Base-by-base conservation (phyloP, 2,888 invertebrate genomes). In the Lydus trimaculatus region DNA sequence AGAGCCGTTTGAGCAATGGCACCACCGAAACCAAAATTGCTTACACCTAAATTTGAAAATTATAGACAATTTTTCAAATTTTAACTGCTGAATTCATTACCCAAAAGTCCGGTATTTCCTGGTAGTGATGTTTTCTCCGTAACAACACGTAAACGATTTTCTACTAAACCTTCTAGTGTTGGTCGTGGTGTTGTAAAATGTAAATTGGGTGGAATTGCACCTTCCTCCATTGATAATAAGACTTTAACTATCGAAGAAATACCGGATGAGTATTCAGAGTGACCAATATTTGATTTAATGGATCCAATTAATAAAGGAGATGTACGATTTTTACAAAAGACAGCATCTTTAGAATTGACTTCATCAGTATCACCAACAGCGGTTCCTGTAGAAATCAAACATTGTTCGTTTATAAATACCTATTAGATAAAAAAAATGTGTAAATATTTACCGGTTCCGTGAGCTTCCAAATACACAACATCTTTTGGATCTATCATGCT, bases 211-310 rank as follows among this genome's bases (percentile, higher is more conserved):
- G 97, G 94, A 61, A 98, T 90, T 31, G 87, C 85, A 0, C 93
- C 92, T 6, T 90, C 90, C 80, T 95, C 93, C 88, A 96, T 94
- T 0, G 94, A 92, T 62, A 94, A 85, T 11, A 91, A 75, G 0
- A 86, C 89, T 85, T 91, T 91, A 1, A 87, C 87, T 31, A 97
- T 83, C 0, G 95, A 92, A 75, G 94, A 94, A 1, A 96, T 86
- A 9, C 96, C 94, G 5, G 94, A 93, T 1, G 91, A 90, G 0
- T 96, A 93, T 81, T 98, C 98, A 0, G 94, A 90, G 84, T 98
- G 98, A 0, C 98, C 98, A 83, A 97, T 88, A 84, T 97, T 98
- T 0, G 97, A 96, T 83, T 98, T 98, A 36, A 97, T 91, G 0
- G 97, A 95, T 1, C 98, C 98, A 69, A 98, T 93, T 62, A 90